Percentiles rank a stretch among this genome's conserved stretches.
Evolutionary conservation across 30 jellyfish, hydroid and myxozoan species (phyloP).

Genomic region (Kudoa iwatai): DNA sequence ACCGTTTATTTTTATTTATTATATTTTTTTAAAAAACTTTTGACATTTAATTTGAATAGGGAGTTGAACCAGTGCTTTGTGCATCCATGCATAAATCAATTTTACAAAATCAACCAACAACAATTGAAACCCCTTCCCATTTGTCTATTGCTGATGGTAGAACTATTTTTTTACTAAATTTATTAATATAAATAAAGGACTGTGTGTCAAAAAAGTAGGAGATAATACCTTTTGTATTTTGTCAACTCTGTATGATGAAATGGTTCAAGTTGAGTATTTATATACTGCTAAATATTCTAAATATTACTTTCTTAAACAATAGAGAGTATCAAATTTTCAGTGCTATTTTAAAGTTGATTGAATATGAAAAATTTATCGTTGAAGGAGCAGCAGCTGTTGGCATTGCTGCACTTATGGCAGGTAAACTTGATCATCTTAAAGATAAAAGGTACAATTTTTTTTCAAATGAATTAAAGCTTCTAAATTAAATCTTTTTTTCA

Average conservation of each 20-base stretch:
- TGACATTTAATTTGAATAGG: no score
- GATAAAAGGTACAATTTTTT: conserved; percentile 96
- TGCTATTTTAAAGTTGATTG: conserved; percentile 57
- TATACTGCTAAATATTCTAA: no score
- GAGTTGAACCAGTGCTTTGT: no score
- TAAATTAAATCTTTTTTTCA: background rate
- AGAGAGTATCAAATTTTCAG: conserved; percentile 62
- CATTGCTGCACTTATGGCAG: conserved; percentile 71
- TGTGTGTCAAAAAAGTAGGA: conserved; percentile 74
- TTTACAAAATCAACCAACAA: no score
- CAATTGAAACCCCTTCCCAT: no score
- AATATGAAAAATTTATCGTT: conserved; percentile 80
- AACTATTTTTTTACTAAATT: background rate
- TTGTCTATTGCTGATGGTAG: background rate
- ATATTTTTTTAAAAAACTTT: no score
- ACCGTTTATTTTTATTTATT: no score
- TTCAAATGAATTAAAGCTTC: no score
- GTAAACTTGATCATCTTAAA: conserved; percentile 26
- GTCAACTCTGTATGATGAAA: conserved; percentile 21
- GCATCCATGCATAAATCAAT: no score
- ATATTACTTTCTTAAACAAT: background rate
- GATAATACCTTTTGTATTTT: conserved; percentile 39
- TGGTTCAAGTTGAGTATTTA: conserved; percentile 52
- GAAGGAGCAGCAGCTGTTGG: conserved; percentile 99
- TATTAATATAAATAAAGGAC: conserved; percentile 8